Base-by-base conservation (phyloP, 2,888 invertebrate species). In the Psylliodes chrysocephalus region DNA sequence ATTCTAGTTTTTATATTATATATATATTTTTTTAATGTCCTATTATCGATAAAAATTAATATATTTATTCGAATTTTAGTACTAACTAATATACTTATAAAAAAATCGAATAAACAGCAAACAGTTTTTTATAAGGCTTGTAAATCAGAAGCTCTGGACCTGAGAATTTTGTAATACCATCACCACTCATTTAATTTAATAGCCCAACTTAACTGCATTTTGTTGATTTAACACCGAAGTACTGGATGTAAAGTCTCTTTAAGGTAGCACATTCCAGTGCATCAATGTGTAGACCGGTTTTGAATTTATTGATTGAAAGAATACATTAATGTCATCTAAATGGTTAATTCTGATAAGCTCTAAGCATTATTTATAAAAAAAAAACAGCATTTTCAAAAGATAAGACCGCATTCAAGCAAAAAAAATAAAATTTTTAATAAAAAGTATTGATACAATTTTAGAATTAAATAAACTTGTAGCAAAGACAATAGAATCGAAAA, bases 291-390 rank as follows among this genome's bases (percentile, higher is more conserved):
- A 46, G 46, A 46, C 46, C 46, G 46, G 46, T 46, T 46, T 46
- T 46, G 19, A 46, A 46, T 46, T 46, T 46, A 22, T 46, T 22
- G 46, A 22, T 46, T 22, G 46, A 46, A 46, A 46, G 46, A 46
- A 46, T 46, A 46, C 46, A 22, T 46, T 46, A 46, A 22, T 46
- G 46, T 46, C 46, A 46, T 22, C 46, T 46, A 22, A 46, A 46
- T 46, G 19, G 46, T 46, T 46, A 46, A 46, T 46, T 25, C 14
- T 25, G 46, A 46, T 46, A 19, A 46, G 46, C 46, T 22, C 14
- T 14, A 22, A 22, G n/a, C 46, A 22, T 12, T 22, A 25, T 46
- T 22, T 22, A 22, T 22, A 46, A 46, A 46, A 46, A 46, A 19
- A 14, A 19, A 25, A 46, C 15, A 10, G 46, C 46, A 14, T 19